phyloP scores from a whole-genome alignment of 2,113 vertebrate genomes.

The Okapia johnstoni region DNA sequence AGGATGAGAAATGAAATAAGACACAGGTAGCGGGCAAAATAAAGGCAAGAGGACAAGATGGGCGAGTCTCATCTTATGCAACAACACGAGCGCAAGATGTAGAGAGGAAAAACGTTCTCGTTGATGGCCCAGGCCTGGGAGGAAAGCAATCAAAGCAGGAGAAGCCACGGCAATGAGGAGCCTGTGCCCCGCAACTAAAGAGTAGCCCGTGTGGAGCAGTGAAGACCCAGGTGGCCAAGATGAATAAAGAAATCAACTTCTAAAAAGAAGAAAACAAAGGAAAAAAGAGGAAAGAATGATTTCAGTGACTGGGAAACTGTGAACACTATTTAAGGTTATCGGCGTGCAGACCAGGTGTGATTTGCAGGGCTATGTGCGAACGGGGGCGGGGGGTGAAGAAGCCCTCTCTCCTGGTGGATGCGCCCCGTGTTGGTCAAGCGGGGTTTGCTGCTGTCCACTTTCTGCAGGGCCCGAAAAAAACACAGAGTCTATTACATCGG shows the following conservation, averaged over 20 bases:
- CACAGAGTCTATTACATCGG: background rate
- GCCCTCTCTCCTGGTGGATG: background rate
- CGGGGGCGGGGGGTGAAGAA: background rate
- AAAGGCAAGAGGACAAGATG: background rate
- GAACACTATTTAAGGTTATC: background rate
- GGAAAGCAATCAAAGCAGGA: background rate
- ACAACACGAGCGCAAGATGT: background rate
- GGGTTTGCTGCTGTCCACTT: background rate
- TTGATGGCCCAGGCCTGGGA: background rate
- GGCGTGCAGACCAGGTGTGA: background rate
- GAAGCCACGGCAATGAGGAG: accelerated
- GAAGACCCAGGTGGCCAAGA: background rate
- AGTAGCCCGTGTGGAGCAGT: accelerated
- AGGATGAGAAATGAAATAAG: background rate
- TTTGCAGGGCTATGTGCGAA: background rate
- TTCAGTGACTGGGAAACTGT: background rate
- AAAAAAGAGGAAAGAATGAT: background rate
- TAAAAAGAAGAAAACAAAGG: background rate
- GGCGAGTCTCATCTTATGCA: background rate
- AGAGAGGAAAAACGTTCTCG: background rate
- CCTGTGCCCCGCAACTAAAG: background rate
- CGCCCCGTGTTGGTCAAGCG: background rate
- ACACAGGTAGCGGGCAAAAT: background rate
- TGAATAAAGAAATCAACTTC: background rate
- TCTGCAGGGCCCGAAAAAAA: background rate